Evolutionary conservation across 2,888 invertebrate species (phyloP), one percentile per base, ranked within the genome.

Genomic region (Steinernema scapterisci): DNA sequence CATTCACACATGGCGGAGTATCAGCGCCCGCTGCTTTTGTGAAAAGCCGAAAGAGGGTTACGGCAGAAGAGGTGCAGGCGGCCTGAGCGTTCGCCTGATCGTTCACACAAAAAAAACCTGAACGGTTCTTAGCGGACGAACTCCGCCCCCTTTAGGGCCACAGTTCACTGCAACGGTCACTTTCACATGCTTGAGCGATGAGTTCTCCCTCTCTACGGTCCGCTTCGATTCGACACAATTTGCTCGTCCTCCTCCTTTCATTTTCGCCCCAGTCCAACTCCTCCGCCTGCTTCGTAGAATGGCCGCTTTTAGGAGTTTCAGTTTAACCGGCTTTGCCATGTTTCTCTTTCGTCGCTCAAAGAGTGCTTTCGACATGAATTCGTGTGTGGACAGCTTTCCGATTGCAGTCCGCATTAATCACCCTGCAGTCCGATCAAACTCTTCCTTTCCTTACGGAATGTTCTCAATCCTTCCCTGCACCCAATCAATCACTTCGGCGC

Each of bases 111-210:
- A 54, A 54, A 54, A 63, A 63, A 63, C 27, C 16, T 63, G 63
- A 63, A 63, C 63, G 6, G 63, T 31, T 6, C 63, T 31, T 63
- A 13, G 16, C 63, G 38, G 16, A 63, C 13, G 23, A 16, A 27
- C 63, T 31, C 63, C 63, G 63, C 63, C 63, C 27, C 63, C 31
- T 63, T 31, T 27, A 27, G 63, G 63, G 63, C 63, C 63, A 63
- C 63, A 63, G 63, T 63, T n/a, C 38, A 38, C 38, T 38, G 38
- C 38, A 9, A 38, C 9, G 27, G 38, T 63, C 63, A 63, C 27
- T 63, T 63, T 25, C 63, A 63, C 19, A 63, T 11, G 31, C 63
- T 7, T 38, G 31, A 27, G 23, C 38, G 25, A 2, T 7, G 31
- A 27, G 27, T 25, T 31, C 9, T 25, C 27, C 16, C 31, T 31